Percentiles rank a stretch among this genome's conserved stretches.
phyloP scores from a whole-genome alignment of 2,113 vertebrate species.

The Myocastor coypus region DNA sequence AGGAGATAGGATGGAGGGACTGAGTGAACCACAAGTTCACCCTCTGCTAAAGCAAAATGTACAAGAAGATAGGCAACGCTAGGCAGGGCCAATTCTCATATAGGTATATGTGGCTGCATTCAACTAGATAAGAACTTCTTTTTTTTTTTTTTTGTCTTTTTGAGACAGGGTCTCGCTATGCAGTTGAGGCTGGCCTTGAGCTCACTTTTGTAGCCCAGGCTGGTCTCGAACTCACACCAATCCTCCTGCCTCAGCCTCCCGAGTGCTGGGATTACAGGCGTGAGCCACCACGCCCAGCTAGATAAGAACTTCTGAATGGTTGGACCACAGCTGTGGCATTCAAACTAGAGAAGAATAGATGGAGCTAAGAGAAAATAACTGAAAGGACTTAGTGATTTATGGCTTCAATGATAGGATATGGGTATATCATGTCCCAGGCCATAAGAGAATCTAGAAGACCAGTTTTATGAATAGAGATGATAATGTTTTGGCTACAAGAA shows the following conservation, averaged over 20 bases:
- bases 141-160: too few species aligned
- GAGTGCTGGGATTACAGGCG: too few species aligned
- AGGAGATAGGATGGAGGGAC: background rate
- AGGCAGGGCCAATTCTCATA: background rate
- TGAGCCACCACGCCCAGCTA: too few species aligned
- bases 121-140: too few species aligned
- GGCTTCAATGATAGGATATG: background rate
- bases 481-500: background rate
- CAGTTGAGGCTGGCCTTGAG: too few species aligned
- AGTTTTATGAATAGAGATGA: constrained; percentile 1
- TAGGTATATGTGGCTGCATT: background rate
- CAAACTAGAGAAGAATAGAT: background rate
- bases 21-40: background rate
- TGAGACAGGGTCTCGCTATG: too few species aligned
- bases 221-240: too few species aligned
- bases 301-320: background rate
- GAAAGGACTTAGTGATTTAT: background rate
- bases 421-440: background rate
- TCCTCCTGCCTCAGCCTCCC: too few species aligned
- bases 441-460: background rate
- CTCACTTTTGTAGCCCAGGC: too few species aligned
- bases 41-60: background rate
- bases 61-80: background rate
- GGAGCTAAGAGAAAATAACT: background rate
- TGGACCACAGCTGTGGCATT: background rate